Base-by-base conservation (phyloP, 2,113 vertebrate genomes). In the Hippopotamus amphibius region DNA sequence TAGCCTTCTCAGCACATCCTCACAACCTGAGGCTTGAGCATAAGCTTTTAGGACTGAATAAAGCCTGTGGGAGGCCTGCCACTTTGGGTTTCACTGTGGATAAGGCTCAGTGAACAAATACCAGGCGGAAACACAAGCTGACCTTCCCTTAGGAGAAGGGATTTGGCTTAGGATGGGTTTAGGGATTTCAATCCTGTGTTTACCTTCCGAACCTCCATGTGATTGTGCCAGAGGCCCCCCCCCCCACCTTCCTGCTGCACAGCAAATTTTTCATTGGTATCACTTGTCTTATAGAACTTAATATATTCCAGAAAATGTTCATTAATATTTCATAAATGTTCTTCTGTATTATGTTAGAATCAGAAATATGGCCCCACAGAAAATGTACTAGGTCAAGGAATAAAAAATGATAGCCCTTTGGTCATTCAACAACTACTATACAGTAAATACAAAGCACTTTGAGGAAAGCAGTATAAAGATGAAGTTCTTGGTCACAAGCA, bases 51-150 rank as follows among this genome's bases (percentile, higher is more conserved):
- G 53, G 77, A 61, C 91, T 30, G 12, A 53, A 85, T n/a, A 88
- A 96, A 97, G 88, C 93, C 94, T 89, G 21, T 28, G 66, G 88
- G 94, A 98, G 94, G 55, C 85, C 95, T 91, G 94, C 82, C 87
- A 93, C 81, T 93, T 89, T 69, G 5, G 21, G 83, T 87, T 88
- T 95, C 91, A 30, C 83, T 46, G 83, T 80, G 95, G 77, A 95
- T 94, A 95, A 95, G 91, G 93, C 96, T 98, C 93, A 93, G 79
- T 77, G 91, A 97, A 81, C 94, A 97, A 96, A 97, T 83, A 93
- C 79, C 89, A 93, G 93, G 90, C 93, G 92, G 92, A 97, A 80
- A 93, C 50, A 93, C 79, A 88, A 74, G 37, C 85, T 93, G 77
- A 90, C 89, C 95, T 94, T 90, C 89, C 95, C 65, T 92, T 65